Base-by-base conservation (phyloP, 2,888 invertebrate genomes). In the Lysandra bellargus region DNA sequence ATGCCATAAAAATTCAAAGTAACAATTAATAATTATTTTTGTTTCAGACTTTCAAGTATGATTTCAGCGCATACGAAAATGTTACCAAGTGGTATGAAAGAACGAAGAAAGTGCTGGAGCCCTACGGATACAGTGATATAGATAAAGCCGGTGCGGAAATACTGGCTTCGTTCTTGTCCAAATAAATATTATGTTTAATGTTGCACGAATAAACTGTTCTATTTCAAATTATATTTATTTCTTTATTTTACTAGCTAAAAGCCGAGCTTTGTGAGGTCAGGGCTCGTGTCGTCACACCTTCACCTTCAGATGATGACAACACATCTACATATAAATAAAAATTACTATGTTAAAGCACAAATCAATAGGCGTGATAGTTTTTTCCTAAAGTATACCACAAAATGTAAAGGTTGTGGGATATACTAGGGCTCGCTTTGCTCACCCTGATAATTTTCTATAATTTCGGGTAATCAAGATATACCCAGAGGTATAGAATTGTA, bases 101-200 rank as follows among this genome's bases (percentile, higher is more conserved):
- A 81, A 96, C 96, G 83, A 97, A 96, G 89, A 95, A 95, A 30
- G 95, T 94, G 30, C 88, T 97, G 86, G 95, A 95, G 74, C 95
- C 96, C 1, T 96, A 95, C 82, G 97, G 96, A 0, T 97, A 97
- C 85, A 95, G 96, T 78, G 97, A 96, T 82, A 94, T 96, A 49
- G 96, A 96, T 83, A 94, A 92, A 82, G 90, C 89, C 14, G 96
- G 96, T 9, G 96, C 96, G 23, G 88, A 95, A 57, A 91, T 95
- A 1, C 84, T 97, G 78, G 95, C 95, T 3, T 92, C 93, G 37
- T 90, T 95, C 84, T 87, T 96, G 80, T 95, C 95, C 84, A 95
- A 95, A 80, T 84, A 85, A 78, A 85, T 78, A 79, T 83, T 40
- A 23, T 23, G 23, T 23, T 37, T 37, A 37, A 78, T 61, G 23